These are phyloP conservation scores for Odocoileus hemionus DNA, from an alignment of 2,113 vertebrate species.

Conservation along the genomic window DNA sequence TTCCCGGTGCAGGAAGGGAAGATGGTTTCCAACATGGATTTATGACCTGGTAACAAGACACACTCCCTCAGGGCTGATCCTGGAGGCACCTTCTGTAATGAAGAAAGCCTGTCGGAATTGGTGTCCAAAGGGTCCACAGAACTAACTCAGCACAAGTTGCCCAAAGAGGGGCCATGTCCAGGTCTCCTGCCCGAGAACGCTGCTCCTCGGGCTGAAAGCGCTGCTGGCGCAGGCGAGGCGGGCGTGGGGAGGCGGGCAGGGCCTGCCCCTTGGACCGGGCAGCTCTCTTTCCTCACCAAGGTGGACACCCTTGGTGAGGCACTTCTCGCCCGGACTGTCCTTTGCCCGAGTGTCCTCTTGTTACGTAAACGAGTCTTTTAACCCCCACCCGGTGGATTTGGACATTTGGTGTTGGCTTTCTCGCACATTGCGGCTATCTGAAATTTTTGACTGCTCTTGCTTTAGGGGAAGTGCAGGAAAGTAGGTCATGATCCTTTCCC, in stretches of 20 bases:
- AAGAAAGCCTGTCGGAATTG: neutral
- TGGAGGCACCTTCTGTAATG: neutral
- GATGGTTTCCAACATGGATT: neutral
- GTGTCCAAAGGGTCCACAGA: neutral
- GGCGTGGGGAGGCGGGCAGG: too few relatives aligned
- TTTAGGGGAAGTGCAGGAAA: neutral
- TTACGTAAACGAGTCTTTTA: neutral
- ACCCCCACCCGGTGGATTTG: neutral
- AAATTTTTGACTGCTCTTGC: constrained; percentile 18
- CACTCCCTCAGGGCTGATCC: neutral
- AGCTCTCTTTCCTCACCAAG: neutral
- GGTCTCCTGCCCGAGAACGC: neutral
- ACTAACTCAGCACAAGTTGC: neutral
- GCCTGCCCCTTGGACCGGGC: neutral
- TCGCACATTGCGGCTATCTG: neutral
- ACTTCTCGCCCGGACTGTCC: too few relatives aligned
- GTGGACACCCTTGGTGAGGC: neutral
- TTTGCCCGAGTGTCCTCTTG: neutral
- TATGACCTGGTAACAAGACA: constrained; percentile 8
- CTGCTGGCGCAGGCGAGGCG: fast-evolving
- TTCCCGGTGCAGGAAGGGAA: neutral
- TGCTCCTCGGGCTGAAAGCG: neutral
- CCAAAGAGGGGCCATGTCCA: neutral
- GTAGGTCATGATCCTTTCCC: neutral
- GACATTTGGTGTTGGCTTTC: neutral